Evolutionary conservation across 2,113 vertebrate species (phyloP).

Genomic region (Xiphias gladius): DNA sequence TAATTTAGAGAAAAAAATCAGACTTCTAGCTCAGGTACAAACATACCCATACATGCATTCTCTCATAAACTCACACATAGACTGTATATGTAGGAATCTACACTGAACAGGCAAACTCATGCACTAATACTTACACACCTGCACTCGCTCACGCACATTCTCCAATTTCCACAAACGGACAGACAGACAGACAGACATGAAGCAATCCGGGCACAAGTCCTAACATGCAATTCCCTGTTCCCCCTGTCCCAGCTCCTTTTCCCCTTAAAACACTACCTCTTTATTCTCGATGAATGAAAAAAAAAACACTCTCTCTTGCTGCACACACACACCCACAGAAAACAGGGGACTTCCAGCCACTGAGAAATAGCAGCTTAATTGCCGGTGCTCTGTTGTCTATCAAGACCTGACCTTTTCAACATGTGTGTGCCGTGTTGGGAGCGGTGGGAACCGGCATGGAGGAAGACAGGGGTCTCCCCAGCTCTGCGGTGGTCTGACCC

Average conservation of each 20-base stretch:
- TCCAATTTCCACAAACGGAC: slow-evolving; percentile 72
- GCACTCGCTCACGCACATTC: slow-evolving; percentile 54
- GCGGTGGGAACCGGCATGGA: slow-evolving; percentile 76
- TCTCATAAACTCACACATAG: not conserved
- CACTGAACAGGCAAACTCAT: not conserved
- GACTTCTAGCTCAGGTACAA: slow-evolving; percentile 31
- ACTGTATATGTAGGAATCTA: slow-evolving; percentile 15
- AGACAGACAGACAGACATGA: slow-evolving; percentile 66
- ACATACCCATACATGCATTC: not conserved
- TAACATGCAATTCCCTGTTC: slow-evolving; percentile 72
- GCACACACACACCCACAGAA: slow-evolving; percentile 53
- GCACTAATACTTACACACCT: slow-evolving; percentile 56
- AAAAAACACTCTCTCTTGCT: slow-evolving; percentile 52
- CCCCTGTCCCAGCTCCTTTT: slow-evolving; percentile 70
- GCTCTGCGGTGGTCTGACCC: slow-evolving; percentile 82
- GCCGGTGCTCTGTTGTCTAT: slow-evolving; percentile 85
- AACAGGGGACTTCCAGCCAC: slow-evolving; percentile 83
- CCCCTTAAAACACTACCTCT: slow-evolving; percentile 83
- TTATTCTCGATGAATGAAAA: slow-evolving; percentile 79
- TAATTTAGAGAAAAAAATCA: slow-evolving; percentile 28
- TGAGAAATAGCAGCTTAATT: slow-evolving; percentile 81
- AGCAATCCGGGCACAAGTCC: slow-evolving; percentile 76
- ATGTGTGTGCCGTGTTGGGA: slow-evolving; percentile 75
- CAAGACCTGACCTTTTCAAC: slow-evolving; percentile 83
- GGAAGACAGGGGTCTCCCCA: slow-evolving; percentile 77